A percentile compares a stretch with the other conserved stretches of the same genome.
Evolutionary conservation across 2,113 vertebrate genomes (phyloP).

Genomic region (Vulpes vulpes): DNA sequence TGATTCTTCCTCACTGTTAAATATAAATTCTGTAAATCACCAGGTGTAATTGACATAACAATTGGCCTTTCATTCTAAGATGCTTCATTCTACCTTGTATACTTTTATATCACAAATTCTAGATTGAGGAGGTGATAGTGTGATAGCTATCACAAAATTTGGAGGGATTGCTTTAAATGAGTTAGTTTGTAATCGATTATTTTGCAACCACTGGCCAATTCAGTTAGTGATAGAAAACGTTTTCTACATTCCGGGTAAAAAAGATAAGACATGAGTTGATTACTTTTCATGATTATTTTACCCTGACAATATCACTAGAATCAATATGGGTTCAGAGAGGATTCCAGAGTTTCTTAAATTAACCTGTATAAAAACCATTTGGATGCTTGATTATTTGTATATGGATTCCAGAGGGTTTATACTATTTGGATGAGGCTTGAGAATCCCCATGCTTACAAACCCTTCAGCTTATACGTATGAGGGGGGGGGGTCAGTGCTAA

Average conservation of each 20-base stretch:
- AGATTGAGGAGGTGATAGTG: not conserved
- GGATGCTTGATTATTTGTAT: not conserved
- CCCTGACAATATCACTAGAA: not conserved
- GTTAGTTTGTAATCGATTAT: not conserved
- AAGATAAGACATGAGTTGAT: not conserved
- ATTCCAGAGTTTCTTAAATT: not conserved
- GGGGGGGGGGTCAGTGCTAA: not conserved
- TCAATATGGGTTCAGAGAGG: not conserved
- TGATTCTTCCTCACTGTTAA: not conserved
- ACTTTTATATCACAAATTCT: not conserved
- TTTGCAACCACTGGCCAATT: not conserved
- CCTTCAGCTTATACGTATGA: not conserved
- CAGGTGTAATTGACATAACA: not conserved
- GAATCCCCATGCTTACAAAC: not conserved
- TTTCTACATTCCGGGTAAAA: not conserved
- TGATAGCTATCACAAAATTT: not conserved
- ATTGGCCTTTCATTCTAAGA: not conserved
- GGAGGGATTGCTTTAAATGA: not conserved
- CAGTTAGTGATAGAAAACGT: not conserved
- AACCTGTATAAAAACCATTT: not conserved
- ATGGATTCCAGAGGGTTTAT: not conserved
- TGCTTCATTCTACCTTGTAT: not conserved
- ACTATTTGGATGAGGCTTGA: not conserved
- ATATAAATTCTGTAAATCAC: not conserved
- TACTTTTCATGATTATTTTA: not conserved